Conservation (phyloP, 92 coral and sea anemone species). For the Diadumene lineata region DNA sequence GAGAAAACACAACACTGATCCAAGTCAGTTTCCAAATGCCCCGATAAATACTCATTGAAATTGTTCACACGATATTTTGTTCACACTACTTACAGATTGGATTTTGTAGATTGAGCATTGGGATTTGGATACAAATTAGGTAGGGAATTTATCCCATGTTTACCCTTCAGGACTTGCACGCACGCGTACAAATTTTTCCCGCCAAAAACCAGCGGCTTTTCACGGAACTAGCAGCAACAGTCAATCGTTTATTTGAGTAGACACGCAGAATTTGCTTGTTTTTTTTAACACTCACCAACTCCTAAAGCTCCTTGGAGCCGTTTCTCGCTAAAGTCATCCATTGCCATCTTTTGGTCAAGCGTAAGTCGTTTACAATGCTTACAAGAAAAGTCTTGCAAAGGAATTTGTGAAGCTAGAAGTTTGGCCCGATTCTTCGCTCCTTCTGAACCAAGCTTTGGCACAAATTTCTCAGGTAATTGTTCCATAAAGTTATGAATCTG, state of each 20-base stretch:
- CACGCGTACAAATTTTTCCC: slow-evolving; percentile 25
- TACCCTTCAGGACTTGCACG: neutral
- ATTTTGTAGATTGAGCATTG: too few species aligned
- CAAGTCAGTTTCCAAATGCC: too few species aligned
- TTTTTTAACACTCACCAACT: slow-evolving; percentile 54
- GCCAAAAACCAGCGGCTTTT: slow-evolving; percentile 31
- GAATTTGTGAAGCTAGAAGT: slow-evolving; percentile 80
- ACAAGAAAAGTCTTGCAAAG: slow-evolving; percentile 91
- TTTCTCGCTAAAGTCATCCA: slow-evolving; percentile 78
- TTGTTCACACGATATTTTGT: too few species aligned
- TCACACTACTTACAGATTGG: too few species aligned
- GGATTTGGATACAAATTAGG: too few species aligned
- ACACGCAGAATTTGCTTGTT: neutral
- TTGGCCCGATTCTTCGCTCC: slow-evolving; percentile 75
- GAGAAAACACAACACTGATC: too few species aligned
- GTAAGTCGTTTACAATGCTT: slow-evolving; percentile 87
- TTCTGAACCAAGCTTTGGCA: slow-evolving; percentile 68
- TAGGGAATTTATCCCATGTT: too few species aligned
- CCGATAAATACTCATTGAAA: too few species aligned
- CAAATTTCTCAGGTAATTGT: slow-evolving; percentile 62
- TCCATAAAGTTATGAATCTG: slow-evolving; percentile 82
- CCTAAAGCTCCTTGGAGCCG: slow-evolving; percentile 72
- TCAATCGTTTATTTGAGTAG: too few species aligned
- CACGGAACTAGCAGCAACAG: neutral
- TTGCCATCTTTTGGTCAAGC: slow-evolving; percentile 86